phyloP scores from a whole-genome alignment of 2,888 invertebrate genomes.

The Dryobotodes eremita region DNA sequence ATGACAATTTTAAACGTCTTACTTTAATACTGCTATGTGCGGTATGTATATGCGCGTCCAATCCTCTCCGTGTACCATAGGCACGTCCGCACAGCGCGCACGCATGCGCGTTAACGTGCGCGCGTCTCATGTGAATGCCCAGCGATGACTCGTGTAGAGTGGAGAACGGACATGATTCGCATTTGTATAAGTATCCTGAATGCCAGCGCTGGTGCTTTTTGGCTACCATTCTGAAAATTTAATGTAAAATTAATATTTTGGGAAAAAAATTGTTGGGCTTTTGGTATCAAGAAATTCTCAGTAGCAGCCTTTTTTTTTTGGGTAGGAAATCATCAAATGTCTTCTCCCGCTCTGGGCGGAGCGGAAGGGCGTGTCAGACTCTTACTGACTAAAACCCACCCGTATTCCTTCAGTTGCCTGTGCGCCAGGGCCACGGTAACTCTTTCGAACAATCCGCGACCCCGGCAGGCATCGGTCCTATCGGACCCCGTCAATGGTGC shows the following conservation, averaged over 20 bases:
- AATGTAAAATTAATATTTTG: neutral
- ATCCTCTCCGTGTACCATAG: neutral
- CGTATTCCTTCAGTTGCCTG: no score
- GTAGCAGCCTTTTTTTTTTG: no score
- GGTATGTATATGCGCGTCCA: neutral
- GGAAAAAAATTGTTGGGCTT: no score
- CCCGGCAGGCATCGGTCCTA: no score
- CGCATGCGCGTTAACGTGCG: conserved; percentile 63
- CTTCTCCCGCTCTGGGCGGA: no score
- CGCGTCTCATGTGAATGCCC: neutral
- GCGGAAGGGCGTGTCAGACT: no score
- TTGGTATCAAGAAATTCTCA: no score
- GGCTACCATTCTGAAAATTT: neutral
- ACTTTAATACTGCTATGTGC: neutral
- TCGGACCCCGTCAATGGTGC: no score
- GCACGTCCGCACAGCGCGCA: conserved; percentile 51
- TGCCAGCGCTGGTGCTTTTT: conserved; percentile 66
- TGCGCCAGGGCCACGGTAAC: no score
- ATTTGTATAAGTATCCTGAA: conserved; percentile 66
- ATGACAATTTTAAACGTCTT: neutral
- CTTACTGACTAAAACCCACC: no score
- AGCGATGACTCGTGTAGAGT: conserved; percentile 6
- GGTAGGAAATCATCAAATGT: no score
- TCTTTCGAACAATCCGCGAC: no score
- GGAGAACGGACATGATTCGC: conserved; percentile 54